Evolutionary conservation across 2,888 invertebrate species (phyloP).

Genomic region (Automeris io): DNA sequence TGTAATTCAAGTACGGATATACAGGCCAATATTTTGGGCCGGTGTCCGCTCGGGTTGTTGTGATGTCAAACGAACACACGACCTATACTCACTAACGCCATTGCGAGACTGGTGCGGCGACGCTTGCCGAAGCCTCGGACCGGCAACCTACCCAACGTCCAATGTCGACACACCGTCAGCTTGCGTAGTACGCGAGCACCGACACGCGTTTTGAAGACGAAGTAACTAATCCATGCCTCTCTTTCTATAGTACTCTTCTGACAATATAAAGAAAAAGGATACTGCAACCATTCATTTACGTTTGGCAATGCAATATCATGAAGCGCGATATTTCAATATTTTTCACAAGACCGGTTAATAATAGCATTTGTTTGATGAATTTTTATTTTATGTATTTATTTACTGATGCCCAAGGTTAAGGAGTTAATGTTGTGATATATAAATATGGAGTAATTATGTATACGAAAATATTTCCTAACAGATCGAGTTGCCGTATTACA

Average conservation of each 20-base stretch:
- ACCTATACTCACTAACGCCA: slow-evolving; percentile 69
- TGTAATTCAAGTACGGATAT: slow-evolving; percentile 70
- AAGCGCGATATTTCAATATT: slow-evolving; percentile 46
- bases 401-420: slow-evolving; percentile 9
- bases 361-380: slow-evolving; percentile 13
- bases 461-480: too few relatives aligned
- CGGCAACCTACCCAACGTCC: slow-evolving; percentile 73
- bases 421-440: not conserved
- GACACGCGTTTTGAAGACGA: slow-evolving; percentile 49
- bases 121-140: slow-evolving; percentile 60
- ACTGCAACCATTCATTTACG: slow-evolving; percentile 67
- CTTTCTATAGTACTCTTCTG: slow-evolving; percentile 32
- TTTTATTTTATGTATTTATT: slow-evolving; percentile 9
- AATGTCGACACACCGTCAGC: slow-evolving; percentile 76
- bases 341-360: slow-evolving; percentile 37
- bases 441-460: too few relatives aligned
- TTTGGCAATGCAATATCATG: slow-evolving; percentile 62
- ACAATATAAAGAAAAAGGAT: slow-evolving; percentile 35
- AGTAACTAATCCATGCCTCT: slow-evolving; percentile 29
- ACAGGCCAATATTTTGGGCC: slow-evolving; percentile 78
- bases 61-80: slow-evolving; percentile 69
- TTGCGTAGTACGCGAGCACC: slow-evolving; percentile 73
- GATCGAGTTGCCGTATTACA: too few relatives aligned
- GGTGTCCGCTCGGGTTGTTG: slow-evolving; percentile 76
- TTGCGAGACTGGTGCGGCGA: slow-evolving; percentile 70